Percentiles rank a stretch among this genome's conserved stretches.
Conservation (phyloP, 30 jellyfish, hydroid and myxozoan genomes). For the Pseudorhiza aurosa region DNA sequence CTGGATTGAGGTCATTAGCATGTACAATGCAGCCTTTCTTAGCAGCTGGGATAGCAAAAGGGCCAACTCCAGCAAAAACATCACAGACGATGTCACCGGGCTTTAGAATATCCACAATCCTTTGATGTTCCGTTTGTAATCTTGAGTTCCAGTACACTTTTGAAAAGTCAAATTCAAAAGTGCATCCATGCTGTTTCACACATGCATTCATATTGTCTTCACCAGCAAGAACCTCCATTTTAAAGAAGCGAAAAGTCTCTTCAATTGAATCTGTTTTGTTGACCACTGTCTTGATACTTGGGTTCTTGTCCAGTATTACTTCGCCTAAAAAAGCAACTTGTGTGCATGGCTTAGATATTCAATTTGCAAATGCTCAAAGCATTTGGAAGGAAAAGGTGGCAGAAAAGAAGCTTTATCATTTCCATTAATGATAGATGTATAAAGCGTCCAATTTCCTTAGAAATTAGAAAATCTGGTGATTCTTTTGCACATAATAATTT, state of each 20-base stretch:
- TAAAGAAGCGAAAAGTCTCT: constrained; percentile 83
- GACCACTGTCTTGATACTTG: constrained; percentile 93
- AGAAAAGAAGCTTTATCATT: too few species aligned
- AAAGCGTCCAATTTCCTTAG: too few species aligned
- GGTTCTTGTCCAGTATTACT: constrained; percentile 86
- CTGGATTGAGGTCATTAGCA: constrained; percentile 94
- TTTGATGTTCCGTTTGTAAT: constrained; percentile 86
- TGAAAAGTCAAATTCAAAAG: constrained; percentile 88
- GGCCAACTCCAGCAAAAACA: constrained; percentile 99
- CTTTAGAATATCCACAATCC: constrained; percentile 67
- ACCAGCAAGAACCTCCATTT: constrained; percentile 97
- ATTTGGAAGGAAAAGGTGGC: too few species aligned
- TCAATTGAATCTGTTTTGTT: constrained; percentile 88
- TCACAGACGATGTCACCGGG: constrained; percentile 84
- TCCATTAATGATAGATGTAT: too few species aligned
- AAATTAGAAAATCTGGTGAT: too few species aligned
- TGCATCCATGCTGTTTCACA: constrained; percentile 89
- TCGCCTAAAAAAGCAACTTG: constrained; percentile 89
- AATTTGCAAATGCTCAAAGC: too few species aligned
- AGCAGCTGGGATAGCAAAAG: constrained; percentile 97
- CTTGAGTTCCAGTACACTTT: constrained; percentile 99
- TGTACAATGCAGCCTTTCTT: constrained; percentile 80
- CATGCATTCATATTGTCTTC: constrained; percentile 75
- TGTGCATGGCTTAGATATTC: too few species aligned
- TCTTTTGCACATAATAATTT: too few species aligned